Evolutionary conservation across 2,797 vertebrate genomes (phyloP).

Genomic region (Sebastolobus alascanus): DNA sequence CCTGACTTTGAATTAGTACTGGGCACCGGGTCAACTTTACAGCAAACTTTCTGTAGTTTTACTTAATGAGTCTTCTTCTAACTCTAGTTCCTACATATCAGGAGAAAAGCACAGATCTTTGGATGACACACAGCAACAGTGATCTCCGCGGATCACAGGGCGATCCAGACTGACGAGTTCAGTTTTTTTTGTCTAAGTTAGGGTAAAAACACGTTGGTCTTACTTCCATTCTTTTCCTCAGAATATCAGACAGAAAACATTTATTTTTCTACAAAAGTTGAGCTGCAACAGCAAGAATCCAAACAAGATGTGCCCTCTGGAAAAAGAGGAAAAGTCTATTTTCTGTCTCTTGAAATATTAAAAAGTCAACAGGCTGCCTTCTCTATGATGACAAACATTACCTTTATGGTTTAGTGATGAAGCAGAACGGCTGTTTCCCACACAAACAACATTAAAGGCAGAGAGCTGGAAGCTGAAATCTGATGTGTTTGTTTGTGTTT

Average conservation of each 20-base stretch:
- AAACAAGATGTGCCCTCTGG: neutral
- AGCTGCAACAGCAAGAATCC: too few relatives aligned
- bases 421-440: neutral
- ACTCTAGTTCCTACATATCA: neutral
- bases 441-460: neutral
- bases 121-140: too few relatives aligned
- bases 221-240: too few relatives aligned
- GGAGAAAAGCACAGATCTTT: neutral
- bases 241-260: too few relatives aligned
- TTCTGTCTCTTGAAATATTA: neutral
- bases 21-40: neutral
- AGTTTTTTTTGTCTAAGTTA: neutral
- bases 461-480: neutral
- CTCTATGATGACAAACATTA: neutral
- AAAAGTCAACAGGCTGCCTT: neutral
- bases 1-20: slow-evolving; percentile 21
- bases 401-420: neutral
- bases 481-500: too few relatives aligned
- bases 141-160: too few relatives aligned
- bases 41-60: too few relatives aligned
- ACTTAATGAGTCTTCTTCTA: too few relatives aligned
- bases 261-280: too few relatives aligned
- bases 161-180: neutral
- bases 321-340: neutral
- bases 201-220: too few relatives aligned